Evolutionary conservation across 2,888 invertebrate species (phyloP).

Genomic region (Lepidocyrtoides sp.): DNA sequence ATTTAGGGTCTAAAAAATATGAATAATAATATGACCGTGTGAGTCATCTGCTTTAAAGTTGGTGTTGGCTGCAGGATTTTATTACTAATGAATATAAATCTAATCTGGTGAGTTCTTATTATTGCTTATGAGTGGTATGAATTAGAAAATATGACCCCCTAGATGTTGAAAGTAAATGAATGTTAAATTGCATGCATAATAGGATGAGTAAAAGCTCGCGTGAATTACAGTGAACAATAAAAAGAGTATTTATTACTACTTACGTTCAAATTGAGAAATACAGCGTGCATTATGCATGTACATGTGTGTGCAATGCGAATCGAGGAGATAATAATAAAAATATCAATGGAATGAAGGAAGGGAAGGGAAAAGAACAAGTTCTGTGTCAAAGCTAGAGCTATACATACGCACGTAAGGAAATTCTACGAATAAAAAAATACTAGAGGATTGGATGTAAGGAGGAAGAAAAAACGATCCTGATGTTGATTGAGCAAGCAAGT

Average conservation of each 20-base stretch:
- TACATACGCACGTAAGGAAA: neutral
- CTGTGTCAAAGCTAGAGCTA: neutral
- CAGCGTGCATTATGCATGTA: neutral
- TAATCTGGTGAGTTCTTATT: neutral
- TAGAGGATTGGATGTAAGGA: constrained; percentile 46
- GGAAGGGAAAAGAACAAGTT: neutral
- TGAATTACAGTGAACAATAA: constrained; percentile 63
- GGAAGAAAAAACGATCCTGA: neutral
- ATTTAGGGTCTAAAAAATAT: too few species aligned
- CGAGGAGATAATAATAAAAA: constrained; percentile 12
- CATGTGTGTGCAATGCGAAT: neutral
- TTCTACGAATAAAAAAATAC: constrained; percentile 30
- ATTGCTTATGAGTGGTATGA: neutral
- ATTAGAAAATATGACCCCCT: constrained; percentile 54
- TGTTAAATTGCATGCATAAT: constrained; percentile 65
- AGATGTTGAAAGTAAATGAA: constrained; percentile 67
- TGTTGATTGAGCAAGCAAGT: constrained; percentile 61
- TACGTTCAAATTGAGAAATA: constrained; percentile 57
- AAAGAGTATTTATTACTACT: constrained; percentile 59
- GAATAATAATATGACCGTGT: neutral
- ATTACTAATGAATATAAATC: constrained; percentile 39
- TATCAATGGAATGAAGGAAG: neutral
- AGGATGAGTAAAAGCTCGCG: constrained; percentile 66
- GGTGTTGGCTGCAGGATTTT: neutral
- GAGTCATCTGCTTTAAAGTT: constrained; percentile 31